These are phyloP conservation scores for Cynoglossus semilaevis DNA, from an alignment of 2,113 vertebrate genomes.

Conservation along the genomic window DNA sequence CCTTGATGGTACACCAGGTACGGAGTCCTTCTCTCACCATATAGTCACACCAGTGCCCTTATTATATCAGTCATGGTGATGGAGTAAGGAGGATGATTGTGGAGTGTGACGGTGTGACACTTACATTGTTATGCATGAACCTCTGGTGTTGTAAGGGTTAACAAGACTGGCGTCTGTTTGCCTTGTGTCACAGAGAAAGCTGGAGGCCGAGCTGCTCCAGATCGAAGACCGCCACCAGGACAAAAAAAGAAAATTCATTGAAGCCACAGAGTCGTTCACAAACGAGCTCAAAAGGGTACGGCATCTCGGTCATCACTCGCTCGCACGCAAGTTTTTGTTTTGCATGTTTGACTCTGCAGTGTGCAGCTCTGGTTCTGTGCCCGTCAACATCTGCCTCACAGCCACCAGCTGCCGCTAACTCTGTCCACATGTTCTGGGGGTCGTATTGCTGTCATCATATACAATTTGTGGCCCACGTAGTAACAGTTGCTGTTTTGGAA, in stretches of 20 bases:
- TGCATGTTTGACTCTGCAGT: slow-evolving; percentile 18
- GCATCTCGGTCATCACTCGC: slow-evolving; percentile 18
- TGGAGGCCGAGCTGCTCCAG: slow-evolving; percentile 95
- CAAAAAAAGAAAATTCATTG: slow-evolving; percentile 96
- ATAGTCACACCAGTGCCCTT: too few relatives aligned
- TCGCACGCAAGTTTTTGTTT: slow-evolving; percentile 48
- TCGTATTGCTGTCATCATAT: slow-evolving; percentile 41
- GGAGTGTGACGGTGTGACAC: too few relatives aligned
- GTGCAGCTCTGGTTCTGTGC: slow-evolving; percentile 30
- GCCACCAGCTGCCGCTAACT: slow-evolving; percentile 56
- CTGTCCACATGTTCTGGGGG: slow-evolving; percentile 55
- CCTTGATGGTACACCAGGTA: slow-evolving; percentile 98
- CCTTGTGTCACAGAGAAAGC: slow-evolving; percentile 83
- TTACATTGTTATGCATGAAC: too few relatives aligned
- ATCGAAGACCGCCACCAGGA: slow-evolving; percentile 98
- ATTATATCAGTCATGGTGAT: too few relatives aligned
- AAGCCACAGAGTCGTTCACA: slow-evolving; percentile 95
- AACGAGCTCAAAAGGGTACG: slow-evolving; percentile 95
- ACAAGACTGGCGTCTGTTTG: slow-evolving; percentile 20
- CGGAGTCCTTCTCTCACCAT: neutral
- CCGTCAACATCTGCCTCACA: slow-evolving; percentile 33
- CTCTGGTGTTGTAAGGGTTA: neutral
- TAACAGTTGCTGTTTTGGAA: slow-evolving; percentile 30
- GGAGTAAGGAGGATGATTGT: too few relatives aligned
- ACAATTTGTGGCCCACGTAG: slow-evolving; percentile 36